These are phyloP conservation scores for Tethea ocularis DNA, from an alignment of 2,888 invertebrate genomes.

Conservation along the genomic window DNA sequence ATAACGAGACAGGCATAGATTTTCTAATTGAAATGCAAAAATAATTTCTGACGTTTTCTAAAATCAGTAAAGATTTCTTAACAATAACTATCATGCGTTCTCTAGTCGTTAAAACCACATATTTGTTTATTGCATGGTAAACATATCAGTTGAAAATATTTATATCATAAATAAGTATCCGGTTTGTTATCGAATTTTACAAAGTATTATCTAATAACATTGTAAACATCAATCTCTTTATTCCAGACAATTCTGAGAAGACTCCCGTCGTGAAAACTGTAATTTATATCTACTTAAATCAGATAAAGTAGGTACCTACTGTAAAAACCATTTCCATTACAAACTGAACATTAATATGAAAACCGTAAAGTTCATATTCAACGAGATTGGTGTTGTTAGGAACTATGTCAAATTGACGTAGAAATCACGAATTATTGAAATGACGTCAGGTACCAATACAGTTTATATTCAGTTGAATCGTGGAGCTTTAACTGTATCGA, in stretches of 20 bases:
- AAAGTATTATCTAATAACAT: conserved; percentile 1
- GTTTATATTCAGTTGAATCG: conserved; percentile 57
- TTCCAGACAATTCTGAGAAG: background rate
- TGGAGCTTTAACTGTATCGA: conserved; percentile 61
- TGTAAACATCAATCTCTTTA: conserved; percentile 9
- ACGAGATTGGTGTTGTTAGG: conserved; percentile 16
- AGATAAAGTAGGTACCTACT: background rate
- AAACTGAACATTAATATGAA: background rate
- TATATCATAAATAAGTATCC: background rate
- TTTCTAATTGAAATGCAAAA: background rate
- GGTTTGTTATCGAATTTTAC: background rate
- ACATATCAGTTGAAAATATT: background rate
- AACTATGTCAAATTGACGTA: conserved; percentile 38
- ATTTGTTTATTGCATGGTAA: background rate
- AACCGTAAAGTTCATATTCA: conserved; percentile 9
- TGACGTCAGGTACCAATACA: conserved; percentile 52
- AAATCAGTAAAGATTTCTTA: background rate
- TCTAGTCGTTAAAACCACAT: background rate
- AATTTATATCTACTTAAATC: conserved; percentile 4
- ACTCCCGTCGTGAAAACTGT: conserved; percentile 14
- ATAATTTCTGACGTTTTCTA: background rate
- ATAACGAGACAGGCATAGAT: background rate
- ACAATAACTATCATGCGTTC: background rate
- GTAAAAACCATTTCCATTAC: background rate
- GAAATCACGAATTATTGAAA: conserved; percentile 65